Base-by-base conservation (phyloP, 2,113 vertebrate species). In the Heterotis niloticus region DNA sequence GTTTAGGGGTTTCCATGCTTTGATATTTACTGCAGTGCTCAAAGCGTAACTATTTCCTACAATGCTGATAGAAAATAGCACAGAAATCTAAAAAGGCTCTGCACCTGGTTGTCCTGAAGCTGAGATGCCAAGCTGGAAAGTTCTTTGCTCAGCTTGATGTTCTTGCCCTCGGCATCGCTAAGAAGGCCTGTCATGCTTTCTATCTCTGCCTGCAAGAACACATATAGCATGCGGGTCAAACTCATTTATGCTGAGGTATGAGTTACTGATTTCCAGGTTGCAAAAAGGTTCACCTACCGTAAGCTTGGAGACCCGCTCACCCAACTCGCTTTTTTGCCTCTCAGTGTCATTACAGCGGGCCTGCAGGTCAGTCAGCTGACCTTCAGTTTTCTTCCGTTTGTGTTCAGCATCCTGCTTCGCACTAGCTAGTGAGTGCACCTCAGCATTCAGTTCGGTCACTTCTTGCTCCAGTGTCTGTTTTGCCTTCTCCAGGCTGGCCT, bases 321-420 rank as follows among this genome's bases (percentile, higher is more conserved):
- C 93, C 65, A 98, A 95, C 86, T 99, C 96, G 0, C 89, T 90
- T 75, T 91, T 92, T 80, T 93, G 87, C 1, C 93, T 90, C 84
- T 98, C 96, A 34, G 94, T 93, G 0, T 98, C 96, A 0, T 83
- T 90, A 78, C 89, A 94, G 77, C 94, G 95, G 0, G 91, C 87
- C 87, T 95, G 92, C 77, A 98, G 83, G 0, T 99, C 96, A 79
- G 94, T 94, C 81, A 99, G 81, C 86, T 98, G 96, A 59, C 81
- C 90, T 85, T 99, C 97, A 84, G 96, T 85, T 88, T 96, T 98
- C 89, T 98, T 98, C 91, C 94, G 96, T 87, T 94, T 96, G 89
- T 98, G 92, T 57, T 98, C 96, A 80, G 96, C 89, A 0, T 98
- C 96, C 89, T 97, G 96, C 83, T 95, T 98, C 28, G 91, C 89